Evolutionary conservation across 2,113 vertebrate genomes (phyloP).

Genomic region (Platysternon megacephalum): DNA sequence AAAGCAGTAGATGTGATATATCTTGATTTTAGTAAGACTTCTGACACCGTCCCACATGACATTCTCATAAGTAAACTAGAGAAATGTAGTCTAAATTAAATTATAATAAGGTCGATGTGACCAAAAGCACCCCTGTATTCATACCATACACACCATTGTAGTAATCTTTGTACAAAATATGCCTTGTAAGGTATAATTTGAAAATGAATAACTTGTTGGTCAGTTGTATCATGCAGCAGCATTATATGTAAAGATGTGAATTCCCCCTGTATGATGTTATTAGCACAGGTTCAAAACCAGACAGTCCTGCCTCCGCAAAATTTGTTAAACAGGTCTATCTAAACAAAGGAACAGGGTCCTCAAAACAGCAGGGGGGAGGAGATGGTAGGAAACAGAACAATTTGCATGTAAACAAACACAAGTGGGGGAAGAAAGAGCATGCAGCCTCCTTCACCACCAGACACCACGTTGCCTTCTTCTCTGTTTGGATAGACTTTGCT

Average conservation of each 20-base stretch:
- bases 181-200: neutral
- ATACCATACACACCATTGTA: neutral
- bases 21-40: neutral
- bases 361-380: neutral
- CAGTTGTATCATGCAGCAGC: neutral
- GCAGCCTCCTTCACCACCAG: neutral
- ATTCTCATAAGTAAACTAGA: neutral
- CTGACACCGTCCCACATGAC: neutral
- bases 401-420: neutral
- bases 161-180: neutral
- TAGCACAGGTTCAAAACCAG: neutral
- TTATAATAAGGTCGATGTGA: neutral
- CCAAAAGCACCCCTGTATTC: neutral
- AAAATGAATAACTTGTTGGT: neutral
- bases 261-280: neutral
- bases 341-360: neutral
- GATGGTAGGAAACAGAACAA: neutral
- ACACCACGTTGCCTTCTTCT: neutral
- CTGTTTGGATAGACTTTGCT: neutral
- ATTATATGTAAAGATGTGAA: neutral
- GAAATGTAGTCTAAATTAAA: neutral
- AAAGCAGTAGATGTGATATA: neutral
- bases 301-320: neutral
- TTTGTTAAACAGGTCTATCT: neutral
- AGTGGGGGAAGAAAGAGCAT: neutral